Evolutionary conservation across 1,140 invertebrate species (phyloP).

Genomic region (Trichonephila clavata): DNA sequence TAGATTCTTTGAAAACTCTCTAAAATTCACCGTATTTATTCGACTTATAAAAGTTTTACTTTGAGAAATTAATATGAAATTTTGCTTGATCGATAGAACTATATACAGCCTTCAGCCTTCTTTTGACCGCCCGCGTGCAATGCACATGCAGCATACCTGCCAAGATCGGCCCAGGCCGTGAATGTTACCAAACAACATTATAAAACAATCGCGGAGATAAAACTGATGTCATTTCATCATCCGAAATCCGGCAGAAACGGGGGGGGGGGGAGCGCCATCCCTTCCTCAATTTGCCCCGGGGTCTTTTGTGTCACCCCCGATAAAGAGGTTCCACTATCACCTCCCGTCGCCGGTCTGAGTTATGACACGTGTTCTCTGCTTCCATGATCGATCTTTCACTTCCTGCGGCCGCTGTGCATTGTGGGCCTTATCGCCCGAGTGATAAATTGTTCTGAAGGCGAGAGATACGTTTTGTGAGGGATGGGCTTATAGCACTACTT

Average conservation of each 20-base stretch:
- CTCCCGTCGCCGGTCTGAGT: not conserved
- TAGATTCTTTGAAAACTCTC: too few relatives aligned
- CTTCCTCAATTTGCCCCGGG: not conserved
- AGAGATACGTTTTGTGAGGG: not conserved
- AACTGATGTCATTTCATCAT: not conserved
- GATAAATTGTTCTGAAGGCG: not conserved
- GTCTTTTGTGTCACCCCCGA: conserved; percentile 10
- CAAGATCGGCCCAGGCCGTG: too few relatives aligned
- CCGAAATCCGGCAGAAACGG: not conserved
- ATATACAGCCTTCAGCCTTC: too few relatives aligned
- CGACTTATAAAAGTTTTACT: too few relatives aligned
- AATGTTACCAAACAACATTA: too few relatives aligned
- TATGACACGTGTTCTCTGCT: not conserved
- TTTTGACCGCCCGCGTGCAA: too few relatives aligned
- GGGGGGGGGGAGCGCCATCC: not conserved
- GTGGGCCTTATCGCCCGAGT: not conserved
- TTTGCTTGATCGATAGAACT: too few relatives aligned
- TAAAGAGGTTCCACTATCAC: conserved; percentile 2
- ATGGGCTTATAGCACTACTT: not conserved
- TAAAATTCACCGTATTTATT: too few relatives aligned
- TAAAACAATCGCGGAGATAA: too few relatives aligned
- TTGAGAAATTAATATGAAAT: too few relatives aligned
- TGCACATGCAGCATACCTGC: too few relatives aligned
- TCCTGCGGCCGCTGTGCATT: not conserved
- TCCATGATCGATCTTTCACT: not conserved